phyloP scores from a whole-genome alignment of 2,888 invertebrate species.

The Drosophila mimica region DNA sequence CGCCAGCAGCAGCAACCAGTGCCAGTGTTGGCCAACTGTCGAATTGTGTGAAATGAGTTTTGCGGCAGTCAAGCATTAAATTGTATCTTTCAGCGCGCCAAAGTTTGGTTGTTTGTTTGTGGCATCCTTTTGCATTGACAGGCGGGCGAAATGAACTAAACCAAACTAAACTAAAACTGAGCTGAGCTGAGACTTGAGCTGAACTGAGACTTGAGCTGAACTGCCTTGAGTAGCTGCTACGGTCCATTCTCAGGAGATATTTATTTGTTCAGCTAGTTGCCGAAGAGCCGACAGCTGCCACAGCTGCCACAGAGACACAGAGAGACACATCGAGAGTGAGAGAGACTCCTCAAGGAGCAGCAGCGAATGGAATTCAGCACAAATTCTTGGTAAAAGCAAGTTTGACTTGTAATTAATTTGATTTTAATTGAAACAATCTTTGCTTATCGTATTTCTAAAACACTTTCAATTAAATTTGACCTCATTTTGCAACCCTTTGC shows the following conservation, averaged over 20 bases:
- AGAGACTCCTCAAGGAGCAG: background rate
- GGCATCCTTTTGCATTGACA: constrained; percentile 48
- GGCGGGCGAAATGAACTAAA: constrained; percentile 34
- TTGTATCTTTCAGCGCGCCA: constrained; percentile 67
- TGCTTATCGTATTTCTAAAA: background rate
- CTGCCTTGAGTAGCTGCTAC: constrained; percentile 5
- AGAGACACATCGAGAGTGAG: background rate
- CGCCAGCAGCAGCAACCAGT: background rate
- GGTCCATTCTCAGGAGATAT: constrained; percentile 15
- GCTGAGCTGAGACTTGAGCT: background rate
- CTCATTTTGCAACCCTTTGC: background rate
- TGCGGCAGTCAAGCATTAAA: constrained; percentile 74
- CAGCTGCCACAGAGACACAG: constrained; percentile 8
- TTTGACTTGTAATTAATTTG: background rate
- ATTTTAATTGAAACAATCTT: background rate
- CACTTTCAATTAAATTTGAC: background rate
- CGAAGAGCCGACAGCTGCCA: constrained; percentile 10
- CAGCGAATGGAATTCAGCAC: background rate
- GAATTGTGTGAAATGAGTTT: constrained; percentile 60
- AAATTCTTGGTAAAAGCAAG: background rate
- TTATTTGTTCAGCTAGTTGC: constrained; percentile 46
- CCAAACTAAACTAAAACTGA: constrained; percentile 4
- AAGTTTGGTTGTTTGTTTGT: constrained; percentile 43
- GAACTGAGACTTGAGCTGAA: constrained; percentile 31
- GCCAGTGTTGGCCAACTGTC: constrained; percentile 19